Percentiles rank a stretch among this genome's conserved stretches.
Conservation (phyloP, 2,797 vertebrate genomes). For the Poecilia picta region DNA sequence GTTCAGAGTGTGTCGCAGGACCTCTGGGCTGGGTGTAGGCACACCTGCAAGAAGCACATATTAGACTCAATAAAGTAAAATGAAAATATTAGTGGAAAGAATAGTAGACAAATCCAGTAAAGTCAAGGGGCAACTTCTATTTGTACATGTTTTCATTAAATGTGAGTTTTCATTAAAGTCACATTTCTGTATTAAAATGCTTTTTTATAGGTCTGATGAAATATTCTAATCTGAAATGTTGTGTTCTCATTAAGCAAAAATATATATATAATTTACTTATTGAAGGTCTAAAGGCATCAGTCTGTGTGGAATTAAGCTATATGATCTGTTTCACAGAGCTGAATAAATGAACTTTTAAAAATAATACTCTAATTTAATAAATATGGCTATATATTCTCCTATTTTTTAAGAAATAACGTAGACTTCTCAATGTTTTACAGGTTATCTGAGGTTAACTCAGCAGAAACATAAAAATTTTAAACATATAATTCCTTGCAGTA, state of each 20-base stretch:
- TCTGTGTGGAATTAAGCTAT: neutral
- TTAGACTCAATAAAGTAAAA: neutral
- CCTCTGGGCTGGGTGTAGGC: constrained; percentile 97
- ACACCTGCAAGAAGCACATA: constrained; percentile 83
- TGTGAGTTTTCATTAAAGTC: neutral
- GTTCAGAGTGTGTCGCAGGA: constrained; percentile 96
- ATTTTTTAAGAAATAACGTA: neutral
- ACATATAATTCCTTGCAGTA: neutral
- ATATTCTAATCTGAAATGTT: neutral
- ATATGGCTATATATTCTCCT: neutral
- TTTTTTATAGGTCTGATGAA: neutral
- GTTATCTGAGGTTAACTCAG: neutral
- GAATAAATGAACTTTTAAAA: neutral
- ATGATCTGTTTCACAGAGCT: neutral
- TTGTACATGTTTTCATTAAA: neutral
- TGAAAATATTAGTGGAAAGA: constrained; percentile 11
- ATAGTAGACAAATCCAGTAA: neutral
- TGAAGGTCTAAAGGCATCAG: neutral
- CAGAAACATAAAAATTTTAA: neutral
- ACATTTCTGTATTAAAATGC: neutral
- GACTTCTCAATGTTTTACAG: neutral
- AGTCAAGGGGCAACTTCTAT: neutral
- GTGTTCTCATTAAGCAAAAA: neutral
- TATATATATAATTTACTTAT: neutral
- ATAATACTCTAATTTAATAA: neutral